These are phyloP conservation scores for Cydia pomonella DNA, from an alignment of 1,140 invertebrate species.

Conservation along the genomic window DNA sequence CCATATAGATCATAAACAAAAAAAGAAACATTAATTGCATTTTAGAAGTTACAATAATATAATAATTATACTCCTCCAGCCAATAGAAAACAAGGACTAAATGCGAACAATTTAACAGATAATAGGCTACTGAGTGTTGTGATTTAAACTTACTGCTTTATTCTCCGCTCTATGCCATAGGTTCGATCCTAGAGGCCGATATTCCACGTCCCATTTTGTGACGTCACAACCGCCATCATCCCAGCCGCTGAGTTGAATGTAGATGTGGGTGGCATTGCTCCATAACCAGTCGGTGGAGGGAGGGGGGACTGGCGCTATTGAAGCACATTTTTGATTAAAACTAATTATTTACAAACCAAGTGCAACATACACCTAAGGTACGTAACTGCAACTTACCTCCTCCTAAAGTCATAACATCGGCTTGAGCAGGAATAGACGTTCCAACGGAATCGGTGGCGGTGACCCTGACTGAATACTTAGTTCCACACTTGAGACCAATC, in stretches of 20 bases:
- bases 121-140: no score
- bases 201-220: conserved; percentile 74
- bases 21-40: no score
- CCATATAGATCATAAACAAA: no score
- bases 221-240: conserved; percentile 76
- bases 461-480: conserved; percentile 86
- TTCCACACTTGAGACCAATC: conserved; percentile 88
- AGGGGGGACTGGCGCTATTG: conserved; percentile 67
- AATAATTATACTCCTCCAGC: no score
- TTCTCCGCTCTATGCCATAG: conserved; percentile 72
- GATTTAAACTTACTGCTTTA: conserved; percentile 60
- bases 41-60: no score
- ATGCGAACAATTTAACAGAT: no score
- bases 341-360: not conserved
- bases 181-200: conserved; percentile 62
- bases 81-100: no score
- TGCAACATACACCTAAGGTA: not conserved
- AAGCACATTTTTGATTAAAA: conserved; percentile 13
- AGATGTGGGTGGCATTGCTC: conserved; percentile 75
- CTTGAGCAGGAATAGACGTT: conserved; percentile 65
- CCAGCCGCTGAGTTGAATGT: conserved; percentile 74
- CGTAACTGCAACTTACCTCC: conserved; percentile 52
- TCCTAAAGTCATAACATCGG: conserved; percentile 68
- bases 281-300: conserved; percentile 73
- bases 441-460: conserved; percentile 88